Base-by-base conservation (phyloP, 2,113 vertebrate species). In the Crotophaga sulcirostris region DNA sequence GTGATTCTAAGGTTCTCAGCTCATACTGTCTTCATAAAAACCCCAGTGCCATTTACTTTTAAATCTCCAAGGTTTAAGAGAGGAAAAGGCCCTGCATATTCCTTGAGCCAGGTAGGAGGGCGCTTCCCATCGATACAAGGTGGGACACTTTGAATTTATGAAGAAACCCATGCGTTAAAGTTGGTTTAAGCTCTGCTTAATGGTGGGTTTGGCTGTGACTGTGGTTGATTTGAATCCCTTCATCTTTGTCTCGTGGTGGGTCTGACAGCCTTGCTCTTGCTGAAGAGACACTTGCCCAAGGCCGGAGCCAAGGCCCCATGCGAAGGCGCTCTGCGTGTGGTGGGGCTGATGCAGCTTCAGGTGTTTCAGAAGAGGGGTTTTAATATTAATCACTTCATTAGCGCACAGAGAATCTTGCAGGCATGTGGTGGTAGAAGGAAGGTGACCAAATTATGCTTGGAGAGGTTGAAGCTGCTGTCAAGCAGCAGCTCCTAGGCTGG, bases 191-290 rank as follows among this genome's bases (percentile, higher is more conserved):
- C 87, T n/a, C 47, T 80, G 45, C n/a, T 73, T 9, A 38, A 7
- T 28, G 21, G 8, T 34, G 44, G 6, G 4, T 51, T 63, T n/a
- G n/a, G n/a, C n/a, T n/a, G n/a, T n/a, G n/a, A n/a, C n/a, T n/a
- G n/a, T n/a, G n/a, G n/a, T n/a, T n/a, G n/a, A n/a, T n/a, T n/a
- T n/a, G n/a, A n/a, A n/a, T n/a, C 36, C 7, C 13, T 29, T 45
- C 25, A 10, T 16, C 23, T 38, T 6, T 12, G 26, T 0, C 0
- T 49, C 34, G 7, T 31, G 28, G 20, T 2, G 0, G 42, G 24
- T 52, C 16, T 59, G 79, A 8, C 28, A 52, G 45, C 44, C 26
- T 51, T 21, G 40, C 33, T 55, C 79, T 40, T n/a, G 1, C 45
- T 17, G 56, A 25, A 54, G 62, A 51, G 67, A 13, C 29, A 7